Base-by-base conservation (phyloP, 2,113 vertebrate genomes). In the Scomber japonicus region DNA sequence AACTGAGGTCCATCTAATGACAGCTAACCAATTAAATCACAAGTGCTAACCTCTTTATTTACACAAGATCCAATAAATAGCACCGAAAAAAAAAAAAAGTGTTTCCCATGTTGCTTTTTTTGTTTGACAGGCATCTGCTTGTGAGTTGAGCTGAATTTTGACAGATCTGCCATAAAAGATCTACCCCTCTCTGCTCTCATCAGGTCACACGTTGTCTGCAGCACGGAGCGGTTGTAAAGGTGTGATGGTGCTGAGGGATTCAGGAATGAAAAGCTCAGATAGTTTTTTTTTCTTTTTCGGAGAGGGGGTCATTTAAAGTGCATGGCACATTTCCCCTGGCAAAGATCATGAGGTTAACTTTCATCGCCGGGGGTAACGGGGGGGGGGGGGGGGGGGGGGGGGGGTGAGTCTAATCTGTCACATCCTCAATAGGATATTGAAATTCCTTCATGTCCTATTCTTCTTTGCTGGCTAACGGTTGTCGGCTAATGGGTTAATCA, bases 261-360 rank as follows among this genome's bases (percentile, higher is more conserved):
- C 30, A 35, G 65, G 51, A 46, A 53, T 59, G 44, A 57, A 71
- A 51, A 71, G 65, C 57, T n/a, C 19, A 9, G 53, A 50, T 40
- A 21, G 54, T 75, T 54, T 55, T 6, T 27, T 2, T 27, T 27
- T 27, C 21, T 27, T 27, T 27, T 27, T 27, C 24, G 24, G 24
- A n/a, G 30, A 51, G 11, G 16, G 53, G 88, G 75, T 92, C 92
- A 88, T 64, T 48, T 31, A 81, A 80, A 91, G 92, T 92, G 57
- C 81, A 76, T 46, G 68, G 50, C 76, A 84, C 48, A 80, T 83
- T 83, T 84, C 48, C 60, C 16, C 53, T 10, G 66, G 66, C 21
- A 13, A 21, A 56, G 87, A 81, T 87, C 70, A 27, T 11, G n/a
- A 40, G 80, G 76, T 83, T 63, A 88, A 81, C 54, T 50, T 83